Conservation (phyloP, 2,888 invertebrate genomes). For the Lamproptera curius region DNA sequence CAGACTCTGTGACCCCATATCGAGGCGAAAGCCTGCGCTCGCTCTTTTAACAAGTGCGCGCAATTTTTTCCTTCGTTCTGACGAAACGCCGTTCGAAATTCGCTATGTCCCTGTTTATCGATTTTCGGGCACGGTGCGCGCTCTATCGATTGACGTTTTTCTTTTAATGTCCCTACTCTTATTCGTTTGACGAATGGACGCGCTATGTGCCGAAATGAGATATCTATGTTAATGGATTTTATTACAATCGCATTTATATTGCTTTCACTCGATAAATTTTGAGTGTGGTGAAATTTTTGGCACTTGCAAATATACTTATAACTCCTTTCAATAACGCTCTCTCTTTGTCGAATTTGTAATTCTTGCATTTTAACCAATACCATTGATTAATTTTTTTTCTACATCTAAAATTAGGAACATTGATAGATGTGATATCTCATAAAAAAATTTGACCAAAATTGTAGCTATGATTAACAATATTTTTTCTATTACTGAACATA, state of each 20-base stretch:
- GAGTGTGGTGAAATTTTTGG: background rate
- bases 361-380: too few species aligned
- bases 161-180: background rate
- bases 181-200: background rate
- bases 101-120: constrained; percentile 8
- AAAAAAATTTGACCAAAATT: too few species aligned
- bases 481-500: too few species aligned
- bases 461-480: too few species aligned
- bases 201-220: background rate
- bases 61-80: background rate
- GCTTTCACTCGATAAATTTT: constrained; percentile 10
- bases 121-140: constrained; percentile 9
- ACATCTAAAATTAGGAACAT: too few species aligned
- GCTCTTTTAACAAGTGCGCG: constrained; percentile 9
- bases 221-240: background rate
- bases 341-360: too few species aligned
- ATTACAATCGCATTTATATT: background rate
- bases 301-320: too few species aligned
- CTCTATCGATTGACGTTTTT: background rate
- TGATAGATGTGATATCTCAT: too few species aligned
- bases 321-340: too few species aligned
- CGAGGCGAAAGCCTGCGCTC: constrained; percentile 17
- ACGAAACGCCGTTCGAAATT: constrained; percentile 1
- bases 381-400: too few species aligned
- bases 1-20: constrained; percentile 19